phyloP scores from a whole-genome alignment of 2,113 vertebrate genomes.

The Litocranius walleri region DNA sequence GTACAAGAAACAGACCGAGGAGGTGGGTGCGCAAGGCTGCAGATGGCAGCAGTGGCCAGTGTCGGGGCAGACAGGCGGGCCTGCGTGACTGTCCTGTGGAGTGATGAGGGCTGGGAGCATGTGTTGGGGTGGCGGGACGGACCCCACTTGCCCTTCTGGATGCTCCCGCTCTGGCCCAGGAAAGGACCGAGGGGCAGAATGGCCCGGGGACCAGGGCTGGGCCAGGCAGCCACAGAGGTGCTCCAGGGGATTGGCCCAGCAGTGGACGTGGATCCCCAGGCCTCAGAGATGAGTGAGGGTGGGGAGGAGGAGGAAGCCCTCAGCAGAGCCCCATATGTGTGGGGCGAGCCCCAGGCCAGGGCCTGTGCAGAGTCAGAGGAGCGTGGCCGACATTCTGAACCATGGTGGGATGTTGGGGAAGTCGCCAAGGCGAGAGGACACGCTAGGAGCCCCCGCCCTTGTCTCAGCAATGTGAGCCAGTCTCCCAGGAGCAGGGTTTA shows the following conservation, averaged over 20 bases:
- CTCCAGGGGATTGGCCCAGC: not conserved
- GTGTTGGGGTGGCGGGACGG: not conserved
- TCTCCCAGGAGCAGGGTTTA: not conserved
- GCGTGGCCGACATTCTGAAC: not conserved
- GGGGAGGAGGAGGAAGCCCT: not conserved
- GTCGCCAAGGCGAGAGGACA: not conserved
- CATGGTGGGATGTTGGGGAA: not conserved
- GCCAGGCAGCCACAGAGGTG: not conserved
- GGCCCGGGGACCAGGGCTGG: not conserved
- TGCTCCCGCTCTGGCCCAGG: not conserved
- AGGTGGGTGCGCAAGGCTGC: not conserved
- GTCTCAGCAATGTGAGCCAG: not conserved
- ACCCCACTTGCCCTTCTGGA: not conserved
- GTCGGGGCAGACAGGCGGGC: not conserved
- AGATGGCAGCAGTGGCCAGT: not conserved
- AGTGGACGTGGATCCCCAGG: not conserved
- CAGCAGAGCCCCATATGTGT: not conserved
- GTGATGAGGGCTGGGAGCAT: not conserved
- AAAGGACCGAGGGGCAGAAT: not conserved
- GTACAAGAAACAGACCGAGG: not conserved
- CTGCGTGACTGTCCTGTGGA: not conserved
- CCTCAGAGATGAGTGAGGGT: not conserved
- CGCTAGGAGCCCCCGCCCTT: not conserved
- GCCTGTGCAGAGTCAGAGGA: not conserved
- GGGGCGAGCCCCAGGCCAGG: not conserved